A percentile compares a stretch with the other conserved stretches of the same genome.
Evolutionary conservation across 2,113 vertebrate genomes (phyloP).

Genomic region (Trachemys scripta): DNA sequence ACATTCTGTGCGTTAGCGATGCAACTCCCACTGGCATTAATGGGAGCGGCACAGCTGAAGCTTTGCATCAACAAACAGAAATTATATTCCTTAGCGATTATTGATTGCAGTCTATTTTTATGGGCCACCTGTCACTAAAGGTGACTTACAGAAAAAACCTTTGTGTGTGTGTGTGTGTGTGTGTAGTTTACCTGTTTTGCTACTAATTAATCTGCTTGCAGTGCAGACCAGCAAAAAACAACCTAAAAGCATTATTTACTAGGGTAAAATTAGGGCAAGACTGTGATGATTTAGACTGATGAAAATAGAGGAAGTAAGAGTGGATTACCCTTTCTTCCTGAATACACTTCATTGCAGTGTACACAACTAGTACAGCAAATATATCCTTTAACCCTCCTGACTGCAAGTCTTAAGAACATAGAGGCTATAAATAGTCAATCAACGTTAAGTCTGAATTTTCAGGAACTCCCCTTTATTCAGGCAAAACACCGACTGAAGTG

Average conservation of each 20-base stretch:
- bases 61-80: conserved; percentile 47
- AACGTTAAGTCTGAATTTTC: background rate
- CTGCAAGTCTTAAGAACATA: background rate
- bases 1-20: background rate
- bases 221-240: background rate
- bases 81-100: conserved; percentile 53
- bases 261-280: background rate
- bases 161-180: background rate
- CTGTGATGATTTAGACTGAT: background rate
- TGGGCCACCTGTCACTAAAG: conserved; percentile 55
- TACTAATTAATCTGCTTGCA: background rate
- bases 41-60: conserved; percentile 34
- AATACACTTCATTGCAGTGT: background rate
- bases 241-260: background rate
- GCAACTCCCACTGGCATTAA: conserved; percentile 24
- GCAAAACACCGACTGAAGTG: background rate
- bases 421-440: background rate
- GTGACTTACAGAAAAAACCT: background rate
- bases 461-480: background rate
- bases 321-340: background rate
- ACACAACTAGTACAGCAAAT: background rate
- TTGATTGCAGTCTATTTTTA: conserved; percentile 65
- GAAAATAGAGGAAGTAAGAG: background rate
- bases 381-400: background rate
- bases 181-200: conserved; percentile 9